A percentile compares a stretch with the other conserved stretches of the same genome.
phyloP scores from a whole-genome alignment of 2,797 vertebrate genomes.

The Apogon hyalosoma region DNA sequence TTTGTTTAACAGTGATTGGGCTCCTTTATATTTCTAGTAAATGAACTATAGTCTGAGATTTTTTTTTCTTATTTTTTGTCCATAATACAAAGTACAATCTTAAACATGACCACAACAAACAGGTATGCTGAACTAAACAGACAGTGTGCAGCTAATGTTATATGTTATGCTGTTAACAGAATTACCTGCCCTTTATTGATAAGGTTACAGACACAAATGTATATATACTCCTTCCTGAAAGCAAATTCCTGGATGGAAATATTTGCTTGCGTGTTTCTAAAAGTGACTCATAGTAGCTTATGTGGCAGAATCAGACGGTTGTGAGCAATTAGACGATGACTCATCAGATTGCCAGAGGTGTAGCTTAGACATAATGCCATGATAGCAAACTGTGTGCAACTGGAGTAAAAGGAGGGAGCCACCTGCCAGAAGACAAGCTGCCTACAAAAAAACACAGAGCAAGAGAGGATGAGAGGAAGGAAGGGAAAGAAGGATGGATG shows the following conservation, averaged over 20 bases:
- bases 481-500: constrained; percentile 38
- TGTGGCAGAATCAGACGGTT: constrained; percentile 35
- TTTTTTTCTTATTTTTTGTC: not conserved
- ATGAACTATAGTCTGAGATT: not conserved
- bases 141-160: not conserved
- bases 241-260: constrained; percentile 34
- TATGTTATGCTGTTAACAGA: not conserved
- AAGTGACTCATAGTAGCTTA: constrained; percentile 2
- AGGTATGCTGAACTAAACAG: not conserved
- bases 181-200: not conserved
- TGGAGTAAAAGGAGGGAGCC: constrained; percentile 25
- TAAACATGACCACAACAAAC: not conserved
- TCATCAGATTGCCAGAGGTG: constrained; percentile 55
- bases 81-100: not conserved
- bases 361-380: constrained; percentile 23
- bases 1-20: constrained; percentile 6
- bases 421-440: constrained; percentile 58
- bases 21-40: constrained; percentile 6
- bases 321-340: constrained; percentile 53
- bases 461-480: constrained; percentile 1
- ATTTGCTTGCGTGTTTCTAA: constrained; percentile 9
- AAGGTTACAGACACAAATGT: not conserved
- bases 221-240: not conserved
- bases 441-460: constrained; percentile 11
- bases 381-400: constrained; percentile 15